Evolutionary conservation across 2,797 vertebrate species (phyloP).

Genomic region (Choloepus didactylus): DNA sequence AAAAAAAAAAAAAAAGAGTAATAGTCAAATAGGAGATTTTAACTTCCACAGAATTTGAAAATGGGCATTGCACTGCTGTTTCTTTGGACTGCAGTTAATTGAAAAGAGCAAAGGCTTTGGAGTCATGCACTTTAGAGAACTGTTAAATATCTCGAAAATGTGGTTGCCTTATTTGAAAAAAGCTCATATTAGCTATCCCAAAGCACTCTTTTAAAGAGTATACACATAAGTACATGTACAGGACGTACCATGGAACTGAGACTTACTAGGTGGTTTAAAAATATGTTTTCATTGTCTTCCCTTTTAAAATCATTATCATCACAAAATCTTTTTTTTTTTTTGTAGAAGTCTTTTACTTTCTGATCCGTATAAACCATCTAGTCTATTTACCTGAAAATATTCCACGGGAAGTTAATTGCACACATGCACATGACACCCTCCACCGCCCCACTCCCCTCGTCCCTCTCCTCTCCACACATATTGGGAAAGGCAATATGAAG

Average conservation of each 20-base stretch:
- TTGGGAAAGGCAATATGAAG: neutral
- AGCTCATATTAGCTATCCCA: neutral
- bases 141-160: neutral
- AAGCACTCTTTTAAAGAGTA: neutral
- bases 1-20: neutral
- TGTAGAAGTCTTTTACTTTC: neutral
- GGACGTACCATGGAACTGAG: neutral
- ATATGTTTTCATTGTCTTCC: neutral
- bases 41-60: slow-evolving; percentile 40
- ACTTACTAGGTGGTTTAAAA: neutral
- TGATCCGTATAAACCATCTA: neutral
- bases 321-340: neutral
- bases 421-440: neutral
- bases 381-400: neutral
- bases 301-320: neutral
- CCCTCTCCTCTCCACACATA: neutral
- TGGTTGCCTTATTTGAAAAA: slow-evolving; percentile 5
- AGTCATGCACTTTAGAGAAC: neutral
- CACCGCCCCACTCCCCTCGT: too few relatives aligned
- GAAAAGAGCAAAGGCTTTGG: neutral
- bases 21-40: neutral
- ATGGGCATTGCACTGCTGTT: neutral
- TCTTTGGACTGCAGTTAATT: neutral
- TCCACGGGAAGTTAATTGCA: neutral
- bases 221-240: neutral